Conservation (phyloP, 2,113 vertebrate genomes). For the Emydocephalus ijimae region DNA sequence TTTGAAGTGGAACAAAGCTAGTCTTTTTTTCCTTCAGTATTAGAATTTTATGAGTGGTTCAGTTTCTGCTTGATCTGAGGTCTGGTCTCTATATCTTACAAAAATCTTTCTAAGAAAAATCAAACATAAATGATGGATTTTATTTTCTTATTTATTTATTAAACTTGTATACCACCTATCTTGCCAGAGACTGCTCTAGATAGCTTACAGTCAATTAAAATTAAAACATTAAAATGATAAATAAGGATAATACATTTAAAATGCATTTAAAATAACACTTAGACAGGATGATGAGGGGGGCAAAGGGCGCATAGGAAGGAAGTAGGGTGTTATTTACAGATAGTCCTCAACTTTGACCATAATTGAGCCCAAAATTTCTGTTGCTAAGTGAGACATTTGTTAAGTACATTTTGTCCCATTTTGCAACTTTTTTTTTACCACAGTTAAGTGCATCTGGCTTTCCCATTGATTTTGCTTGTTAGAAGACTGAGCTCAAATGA, state of each 20-base stretch:
- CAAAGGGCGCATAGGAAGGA: background rate
- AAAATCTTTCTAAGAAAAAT: background rate
- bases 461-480: background rate
- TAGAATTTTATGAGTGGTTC: background rate
- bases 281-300: background rate
- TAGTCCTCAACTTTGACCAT: background rate
- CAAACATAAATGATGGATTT: background rate
- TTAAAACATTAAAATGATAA: background rate
- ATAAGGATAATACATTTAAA: background rate
- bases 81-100: background rate
- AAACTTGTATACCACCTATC: background rate
- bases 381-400: background rate
- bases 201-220: background rate
- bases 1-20: background rate
- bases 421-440: background rate
- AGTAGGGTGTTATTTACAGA: background rate
- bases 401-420: background rate
- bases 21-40: background rate
- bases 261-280: background rate
- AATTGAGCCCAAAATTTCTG: background rate
- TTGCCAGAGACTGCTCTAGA: background rate
- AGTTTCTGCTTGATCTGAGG: background rate
- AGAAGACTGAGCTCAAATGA: background rate
- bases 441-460: background rate
- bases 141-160: background rate